Base-by-base conservation (phyloP, 2,113 vertebrate genomes). In the Thryonomys swinderianus region DNA sequence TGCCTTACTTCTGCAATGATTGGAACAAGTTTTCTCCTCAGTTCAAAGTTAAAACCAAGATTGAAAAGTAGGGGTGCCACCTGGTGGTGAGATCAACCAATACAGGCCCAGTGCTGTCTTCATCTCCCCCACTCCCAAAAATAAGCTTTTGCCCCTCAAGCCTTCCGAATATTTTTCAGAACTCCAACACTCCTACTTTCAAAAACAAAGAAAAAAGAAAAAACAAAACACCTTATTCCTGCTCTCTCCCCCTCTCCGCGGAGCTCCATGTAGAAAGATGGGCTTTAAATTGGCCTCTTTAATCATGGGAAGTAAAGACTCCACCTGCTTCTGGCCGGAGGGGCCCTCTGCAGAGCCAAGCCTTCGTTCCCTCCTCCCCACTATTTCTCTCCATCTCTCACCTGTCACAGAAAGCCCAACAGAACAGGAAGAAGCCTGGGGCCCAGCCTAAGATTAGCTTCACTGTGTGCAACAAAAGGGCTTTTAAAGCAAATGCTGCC, bases 401-500 rank as follows among this genome's bases (percentile, higher is more conserved):
- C 89, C 91, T 96, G 95, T 93, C 89, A 86, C 91, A 61, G 83
- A 94, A 94, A 96, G 88, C 79, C 67, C 37, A 0, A 61, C 18
- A 67, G 88, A 64, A 81, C 85, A 80, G 88, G 71, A 78, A 92
- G 93, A 66, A 66, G 85, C 91, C 94, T 32, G 21, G 79, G 48
- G 93, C 79, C 67, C 91, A 20, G 85, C 67, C 88, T 74, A 42
- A 93, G 79, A 95, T 76, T 71, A 91, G 82, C 91, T 95, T 92
- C 88, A 74, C 79, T 1, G 1, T 55, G 55, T 40, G 88, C 85
- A 11, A 64, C 78, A 92, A 95, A 73, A 96, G 86, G 74, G 64
- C 69, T 96, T 91, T 96, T n/a, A 91, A 85, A 91, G 91, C 95
- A 96, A 89, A 86, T 32, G 79, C 95, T 85, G 91, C 95, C 91